Base-by-base conservation (phyloP, 1,140 invertebrate genomes). In the Scaptomyza montana region DNA sequence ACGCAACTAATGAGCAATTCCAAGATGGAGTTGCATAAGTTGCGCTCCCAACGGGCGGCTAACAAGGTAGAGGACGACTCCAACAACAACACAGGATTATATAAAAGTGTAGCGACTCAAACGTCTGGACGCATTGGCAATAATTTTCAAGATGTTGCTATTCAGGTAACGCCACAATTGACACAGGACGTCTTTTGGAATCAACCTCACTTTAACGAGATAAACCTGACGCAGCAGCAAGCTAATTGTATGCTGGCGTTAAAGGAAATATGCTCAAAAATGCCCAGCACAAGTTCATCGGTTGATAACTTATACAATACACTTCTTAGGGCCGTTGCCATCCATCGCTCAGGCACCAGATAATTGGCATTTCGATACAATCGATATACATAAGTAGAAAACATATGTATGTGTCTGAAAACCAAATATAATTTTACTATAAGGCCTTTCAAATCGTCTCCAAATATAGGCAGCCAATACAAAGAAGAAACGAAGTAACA, bases 231-330 rank as follows among this genome's bases (percentile, higher is more conserved):
- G 1, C 78, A 81, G 21, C 46, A 59, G n/a, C 74, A 86, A 7
- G 13, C 57, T 0, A 81, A 85, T 28, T 66, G 80, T 0, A 60
- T 78, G 75, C 39, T 66, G 12, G 51, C 70, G 3, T 30, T 86
- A 6, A 65, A 87, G 53, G 67, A 81, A 12, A 53, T 86, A 1
- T 39, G 12, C 3, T 43, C 41, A 0, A 8, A 3, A 2, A 8
- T 47, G 30, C 81, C 81, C 1, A 50, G 21, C 16, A 5, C 65
- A 1, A 8, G 16, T 2, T 36, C n/a, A 10, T 30, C 41, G 50
- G 81, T 81, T 12, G 55, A 53, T 3, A 16, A 41, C 0, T 12
- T 85, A 1, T 81, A 47, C 36, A 54, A 43, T n/a, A 16, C 46
- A 1, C 46, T 85, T 6, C 45, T 19, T 12, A 46, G 19, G 5